phyloP scores from a whole-genome alignment of 1,140 invertebrate genomes.

The Mycetomoellerius zeteki region DNA sequence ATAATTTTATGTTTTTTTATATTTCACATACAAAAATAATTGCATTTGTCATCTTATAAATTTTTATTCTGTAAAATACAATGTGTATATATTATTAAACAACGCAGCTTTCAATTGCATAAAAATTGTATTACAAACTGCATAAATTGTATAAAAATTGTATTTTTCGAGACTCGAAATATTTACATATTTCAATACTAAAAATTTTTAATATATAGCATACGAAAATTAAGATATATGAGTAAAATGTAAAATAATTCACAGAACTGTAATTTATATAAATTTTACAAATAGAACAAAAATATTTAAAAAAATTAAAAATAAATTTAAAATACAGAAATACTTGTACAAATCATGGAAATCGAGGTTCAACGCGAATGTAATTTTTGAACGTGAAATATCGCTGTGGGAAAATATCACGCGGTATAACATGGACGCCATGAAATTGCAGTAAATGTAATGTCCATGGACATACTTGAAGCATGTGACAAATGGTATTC shows the following conservation, averaged over 20 bases:
- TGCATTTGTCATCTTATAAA: neutral
- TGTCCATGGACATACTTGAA: neutral
- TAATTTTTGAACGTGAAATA: slow-evolving; percentile 7
- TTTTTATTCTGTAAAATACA: neutral
- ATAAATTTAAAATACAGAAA: neutral
- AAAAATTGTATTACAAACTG: neutral
- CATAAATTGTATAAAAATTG: neutral
- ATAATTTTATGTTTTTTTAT: neutral
- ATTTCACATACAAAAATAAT: neutral
- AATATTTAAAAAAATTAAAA: slow-evolving; percentile 1
- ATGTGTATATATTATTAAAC: neutral
- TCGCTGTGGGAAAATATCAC: neutral
- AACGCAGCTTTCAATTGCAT: neutral
- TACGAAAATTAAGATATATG: neutral
- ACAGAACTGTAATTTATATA: neutral
- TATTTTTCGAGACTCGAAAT: neutral
- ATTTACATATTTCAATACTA: neutral
- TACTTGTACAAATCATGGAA: neutral
- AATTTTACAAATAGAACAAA: neutral
- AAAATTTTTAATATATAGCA: neutral
- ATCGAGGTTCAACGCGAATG: neutral
- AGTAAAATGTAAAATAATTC: neutral
- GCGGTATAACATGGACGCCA: neutral
- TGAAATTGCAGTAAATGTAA: slow-evolving; percentile 28
- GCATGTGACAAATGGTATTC: neutral